Percentiles rank a stretch among this genome's conserved stretches.
These are phyloP conservation scores for Rattus rattus DNA, from an alignment of 2,113 vertebrate species.

Conservation along the genomic window DNA sequence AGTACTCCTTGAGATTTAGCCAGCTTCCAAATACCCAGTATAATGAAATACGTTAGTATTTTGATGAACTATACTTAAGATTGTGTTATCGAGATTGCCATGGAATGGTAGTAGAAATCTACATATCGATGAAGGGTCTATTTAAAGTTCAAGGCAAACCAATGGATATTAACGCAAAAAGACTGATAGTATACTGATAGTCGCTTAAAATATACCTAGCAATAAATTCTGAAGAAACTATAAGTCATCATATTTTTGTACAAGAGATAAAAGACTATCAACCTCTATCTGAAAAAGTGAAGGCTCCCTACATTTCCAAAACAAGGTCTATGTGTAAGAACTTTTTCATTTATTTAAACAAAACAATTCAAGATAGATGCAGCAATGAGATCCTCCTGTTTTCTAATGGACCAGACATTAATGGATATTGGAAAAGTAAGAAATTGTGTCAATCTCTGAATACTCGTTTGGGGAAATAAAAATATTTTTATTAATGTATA, in stretches of 20 bases:
- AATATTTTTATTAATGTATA: not conserved
- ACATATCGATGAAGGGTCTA: not conserved
- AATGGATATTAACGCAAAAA: not conserved
- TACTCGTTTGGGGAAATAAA: not conserved
- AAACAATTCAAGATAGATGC: not conserved
- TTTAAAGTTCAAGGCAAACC: not conserved
- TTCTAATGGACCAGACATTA: not conserved
- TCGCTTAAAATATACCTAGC: not conserved
- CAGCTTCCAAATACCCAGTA: not conserved
- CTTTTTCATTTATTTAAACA: not conserved
- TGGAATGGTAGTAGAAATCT: not conserved
- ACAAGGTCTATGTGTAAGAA: not conserved
- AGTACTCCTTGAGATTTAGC: not conserved
- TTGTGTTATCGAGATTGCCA: not conserved
- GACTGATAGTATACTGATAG: not conserved
- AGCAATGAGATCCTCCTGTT: not conserved
- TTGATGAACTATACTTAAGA: not conserved
- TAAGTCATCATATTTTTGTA: not conserved
- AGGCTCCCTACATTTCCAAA: not conserved
- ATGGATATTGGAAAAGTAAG: not conserved
- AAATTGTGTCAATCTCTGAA: not conserved
- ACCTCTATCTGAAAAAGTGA: not conserved
- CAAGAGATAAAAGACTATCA: not conserved
- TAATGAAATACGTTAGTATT: not conserved
- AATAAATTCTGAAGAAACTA: not conserved